Conservation (phyloP, 2,888 invertebrate species). For the Ectropis crepuscularia region DNA sequence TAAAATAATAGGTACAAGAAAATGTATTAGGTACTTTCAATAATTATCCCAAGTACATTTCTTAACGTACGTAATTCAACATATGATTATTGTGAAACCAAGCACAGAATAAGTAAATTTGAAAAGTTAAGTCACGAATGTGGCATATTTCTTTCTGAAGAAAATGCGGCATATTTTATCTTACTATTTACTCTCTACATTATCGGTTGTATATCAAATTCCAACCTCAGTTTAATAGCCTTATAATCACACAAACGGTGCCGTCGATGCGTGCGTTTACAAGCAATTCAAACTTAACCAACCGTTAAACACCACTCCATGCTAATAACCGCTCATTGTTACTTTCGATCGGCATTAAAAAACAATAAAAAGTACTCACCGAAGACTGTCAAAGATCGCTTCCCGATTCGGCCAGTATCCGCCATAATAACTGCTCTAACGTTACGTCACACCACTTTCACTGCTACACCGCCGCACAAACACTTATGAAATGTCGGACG, state of each 20-base stretch:
- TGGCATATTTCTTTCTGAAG: too few relatives aligned
- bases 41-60: too few relatives aligned
- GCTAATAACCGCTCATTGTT: slow-evolving; percentile 13
- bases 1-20: too few relatives aligned
- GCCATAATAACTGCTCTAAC: slow-evolving; percentile 75
- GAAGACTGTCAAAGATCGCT: slow-evolving; percentile 68
- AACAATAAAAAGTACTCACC: slow-evolving; percentile 61
- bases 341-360: slow-evolving; percentile 22
- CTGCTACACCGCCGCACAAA: slow-evolving; percentile 60
- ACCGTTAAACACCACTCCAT: slow-evolving; percentile 27
- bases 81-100: too few relatives aligned
- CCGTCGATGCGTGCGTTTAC: slow-evolving; percentile 20
- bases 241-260: slow-evolving; percentile 16
- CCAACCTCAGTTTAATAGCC: slow-evolving; percentile 9
- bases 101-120: too few relatives aligned
- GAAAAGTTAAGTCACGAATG: too few relatives aligned
- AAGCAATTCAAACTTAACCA: slow-evolving; percentile 19
- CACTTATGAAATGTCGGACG: slow-evolving; percentile 71
- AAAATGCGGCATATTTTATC: too few relatives aligned
- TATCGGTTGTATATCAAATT: background rate
- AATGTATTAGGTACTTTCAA: too few relatives aligned
- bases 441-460: slow-evolving; percentile 83
- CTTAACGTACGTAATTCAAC: too few relatives aligned
- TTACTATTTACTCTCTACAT: too few relatives aligned
- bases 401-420: slow-evolving; percentile 72